These are phyloP conservation scores for Trogon melanurus DNA, from an alignment of 2,113 vertebrate species.

Conservation along the genomic window DNA sequence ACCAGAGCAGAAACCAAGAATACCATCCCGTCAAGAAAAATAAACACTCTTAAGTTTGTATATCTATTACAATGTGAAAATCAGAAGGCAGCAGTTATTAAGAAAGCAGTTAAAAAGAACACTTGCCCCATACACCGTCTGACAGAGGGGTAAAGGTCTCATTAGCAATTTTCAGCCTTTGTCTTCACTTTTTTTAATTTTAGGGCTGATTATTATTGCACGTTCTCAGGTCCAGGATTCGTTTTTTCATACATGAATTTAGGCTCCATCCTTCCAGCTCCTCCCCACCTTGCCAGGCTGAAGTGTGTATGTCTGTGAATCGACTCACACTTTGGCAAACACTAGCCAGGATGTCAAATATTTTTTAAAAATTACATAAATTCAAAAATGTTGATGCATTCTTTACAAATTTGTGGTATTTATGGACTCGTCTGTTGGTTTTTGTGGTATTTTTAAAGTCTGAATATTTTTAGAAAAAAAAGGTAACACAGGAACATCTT, in stretches of 20 bases:
- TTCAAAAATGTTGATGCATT: background rate
- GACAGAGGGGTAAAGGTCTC: background rate
- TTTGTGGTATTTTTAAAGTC: too few species aligned
- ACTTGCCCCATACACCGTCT: background rate
- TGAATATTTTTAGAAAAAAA: too few species aligned
- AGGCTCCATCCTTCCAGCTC: background rate
- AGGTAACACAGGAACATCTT: background rate
- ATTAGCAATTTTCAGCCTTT: background rate
- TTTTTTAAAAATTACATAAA: background rate
- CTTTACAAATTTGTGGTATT: background rate
- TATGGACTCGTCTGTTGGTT: background rate
- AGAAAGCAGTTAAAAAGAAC: background rate
- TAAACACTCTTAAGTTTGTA: background rate
- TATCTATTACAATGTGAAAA: background rate
- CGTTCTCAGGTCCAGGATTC: rapidly evolving
- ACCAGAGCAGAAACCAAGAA: background rate
- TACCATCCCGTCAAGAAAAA: background rate
- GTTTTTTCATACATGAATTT: background rate
- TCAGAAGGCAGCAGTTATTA: background rate
- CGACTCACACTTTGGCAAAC: background rate
- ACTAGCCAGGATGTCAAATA: background rate
- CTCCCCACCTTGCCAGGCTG: background rate
- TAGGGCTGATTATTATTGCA: background rate
- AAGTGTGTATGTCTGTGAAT: background rate
- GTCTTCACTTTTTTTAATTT: background rate